Evolutionary conservation across 2,797 vertebrate species (phyloP).

Genomic region (Novumbra hubbsi): DNA sequence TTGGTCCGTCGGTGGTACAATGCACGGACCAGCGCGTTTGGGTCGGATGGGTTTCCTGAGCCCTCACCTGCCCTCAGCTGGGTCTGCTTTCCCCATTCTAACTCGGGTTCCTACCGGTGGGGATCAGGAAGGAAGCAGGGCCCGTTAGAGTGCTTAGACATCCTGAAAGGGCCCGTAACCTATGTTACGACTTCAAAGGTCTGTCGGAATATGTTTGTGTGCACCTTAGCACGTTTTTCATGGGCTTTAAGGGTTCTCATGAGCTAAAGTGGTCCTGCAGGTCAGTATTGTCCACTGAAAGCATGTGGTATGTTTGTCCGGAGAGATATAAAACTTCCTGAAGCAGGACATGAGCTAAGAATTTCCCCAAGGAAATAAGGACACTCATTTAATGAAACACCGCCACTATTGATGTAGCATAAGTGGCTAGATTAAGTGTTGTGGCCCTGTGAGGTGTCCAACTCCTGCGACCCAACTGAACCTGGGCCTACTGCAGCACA

Average conservation of each 20-base stretch:
- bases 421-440: background rate
- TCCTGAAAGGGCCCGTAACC: background rate
- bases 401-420: background rate
- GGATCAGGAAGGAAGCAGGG: background rate
- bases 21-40: background rate
- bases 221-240: background rate
- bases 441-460: background rate
- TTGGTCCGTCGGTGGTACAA: slow-evolving; percentile 10
- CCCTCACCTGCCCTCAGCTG: background rate
- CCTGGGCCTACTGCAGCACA: slow-evolving; percentile 12
- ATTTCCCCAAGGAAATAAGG: background rate
- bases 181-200: background rate
- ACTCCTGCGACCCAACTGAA: slow-evolving; percentile 3
- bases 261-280: background rate
- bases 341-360: background rate
- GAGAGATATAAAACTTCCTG: background rate
- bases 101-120: background rate
- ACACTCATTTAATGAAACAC: background rate
- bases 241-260: background rate
- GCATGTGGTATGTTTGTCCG: background rate
- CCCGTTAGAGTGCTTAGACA: background rate
- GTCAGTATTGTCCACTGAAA: background rate
- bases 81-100: background rate
- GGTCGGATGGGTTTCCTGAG: background rate
- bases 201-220: background rate